Base-by-base conservation (phyloP, 2,888 invertebrate species). In the Tuberolachnus salignus region DNA sequence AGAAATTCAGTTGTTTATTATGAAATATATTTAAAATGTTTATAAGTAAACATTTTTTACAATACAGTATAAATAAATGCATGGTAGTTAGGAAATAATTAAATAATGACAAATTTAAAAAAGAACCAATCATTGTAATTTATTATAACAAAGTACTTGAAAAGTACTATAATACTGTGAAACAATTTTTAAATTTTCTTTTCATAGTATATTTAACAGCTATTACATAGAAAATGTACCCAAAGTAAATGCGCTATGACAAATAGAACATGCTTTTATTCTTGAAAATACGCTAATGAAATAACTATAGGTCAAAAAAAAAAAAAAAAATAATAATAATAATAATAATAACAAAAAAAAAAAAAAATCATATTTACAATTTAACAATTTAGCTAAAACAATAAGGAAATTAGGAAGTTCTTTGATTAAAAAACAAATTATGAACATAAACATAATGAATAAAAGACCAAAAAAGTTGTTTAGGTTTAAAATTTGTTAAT, bases 381-480 rank as follows among this genome's bases (percentile, higher is more conserved):
- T 74, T 78, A 78, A 78, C 78, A 78, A 78, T 78, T 78, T 59
- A 75, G 57, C 78, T 78, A 78, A 78, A 78, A 78, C 78, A 78
- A 78, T 78, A 69, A 69, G 78, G 51, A 51, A 78, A 69, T 78
- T 67, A 78, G 78, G 78, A 78, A 78, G 78, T 78, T 78, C 59
- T 78, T 78, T 78, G 78, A 78, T 78, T 78, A 69, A 78, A 49
- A 59, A 78, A 78, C 67, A 78, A 69, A 78, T 49, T 57, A 78
- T 51, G 42, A 78, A 78, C 57, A 78, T 69, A 69, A 75, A 66
- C 26, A 72, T 72, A 21, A 57, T 26, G 64, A 51, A 72, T 72
- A 75, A 53, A 57, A 66, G 49, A 67, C 23, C 44, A 67, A 67
- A 64, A 67, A 67, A 46, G 34, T 49, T 64, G 19, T 14, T 75